Percentiles rank a stretch among this genome's conserved stretches.
Evolutionary conservation across 2,888 invertebrate genomes (phyloP).

Genomic region (Nesidiocoris tenuis): DNA sequence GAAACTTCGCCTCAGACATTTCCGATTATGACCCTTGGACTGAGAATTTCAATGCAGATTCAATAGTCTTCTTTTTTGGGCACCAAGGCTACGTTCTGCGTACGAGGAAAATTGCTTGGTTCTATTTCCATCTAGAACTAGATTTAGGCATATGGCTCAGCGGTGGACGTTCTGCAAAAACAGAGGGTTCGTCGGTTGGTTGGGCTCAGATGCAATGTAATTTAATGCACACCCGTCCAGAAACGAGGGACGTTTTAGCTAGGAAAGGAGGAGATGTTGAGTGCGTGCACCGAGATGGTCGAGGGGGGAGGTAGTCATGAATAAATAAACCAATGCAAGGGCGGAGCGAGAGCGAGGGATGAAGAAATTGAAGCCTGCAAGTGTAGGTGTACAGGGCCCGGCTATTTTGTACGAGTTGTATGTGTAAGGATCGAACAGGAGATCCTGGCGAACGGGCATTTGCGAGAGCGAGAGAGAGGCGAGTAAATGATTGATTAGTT

Average conservation of each 20-base stretch:
- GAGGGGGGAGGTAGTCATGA: constrained; percentile 13
- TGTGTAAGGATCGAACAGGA: neutral
- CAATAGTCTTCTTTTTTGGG: no score
- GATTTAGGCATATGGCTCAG: neutral
- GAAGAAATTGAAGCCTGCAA: constrained; percentile 33
- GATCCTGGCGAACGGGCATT: neutral
- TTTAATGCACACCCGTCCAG: constrained; percentile 25
- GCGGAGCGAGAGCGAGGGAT: constrained; percentile 10
- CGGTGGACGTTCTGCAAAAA: neutral
- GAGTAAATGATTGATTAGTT: constrained; percentile 39
- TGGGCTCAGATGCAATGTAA: constrained; percentile 20
- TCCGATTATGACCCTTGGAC: no score
- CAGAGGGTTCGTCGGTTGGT: neutral
- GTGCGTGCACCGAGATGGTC: neutral
- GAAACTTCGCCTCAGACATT: no score
- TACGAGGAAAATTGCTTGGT: no score
- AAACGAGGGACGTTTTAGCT: neutral
- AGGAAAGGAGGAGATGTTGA: neutral
- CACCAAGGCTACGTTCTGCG: no score
- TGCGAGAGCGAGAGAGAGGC: neutral
- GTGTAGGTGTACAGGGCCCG: constrained; percentile 24
- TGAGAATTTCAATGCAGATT: no score
- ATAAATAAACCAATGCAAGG: constrained; percentile 27
- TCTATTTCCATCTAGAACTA: no score
- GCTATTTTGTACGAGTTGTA: neutral